phyloP scores from a whole-genome alignment of 2,797 vertebrate genomes.

The Pangasius krempfi region DNA sequence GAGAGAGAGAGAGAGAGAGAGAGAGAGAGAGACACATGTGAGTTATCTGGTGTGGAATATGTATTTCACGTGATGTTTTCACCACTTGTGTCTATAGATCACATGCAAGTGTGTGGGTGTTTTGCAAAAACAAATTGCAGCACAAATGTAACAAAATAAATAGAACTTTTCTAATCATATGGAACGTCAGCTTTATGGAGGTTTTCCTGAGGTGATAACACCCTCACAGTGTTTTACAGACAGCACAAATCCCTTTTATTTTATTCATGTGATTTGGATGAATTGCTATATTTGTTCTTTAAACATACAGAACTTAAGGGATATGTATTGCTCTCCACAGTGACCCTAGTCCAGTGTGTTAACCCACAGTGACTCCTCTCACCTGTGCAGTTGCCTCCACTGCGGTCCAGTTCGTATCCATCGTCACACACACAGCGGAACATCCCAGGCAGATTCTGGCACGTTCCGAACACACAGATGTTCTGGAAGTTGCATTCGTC shows the following conservation, averaged over 20 bases:
- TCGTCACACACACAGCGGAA: constrained; percentile 90
- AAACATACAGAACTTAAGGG: background rate
- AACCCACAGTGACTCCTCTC: constrained; percentile 35
- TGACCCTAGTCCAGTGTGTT: background rate
- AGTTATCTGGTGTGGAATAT: background rate
- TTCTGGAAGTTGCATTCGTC: constrained; percentile 94
- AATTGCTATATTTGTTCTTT: background rate
- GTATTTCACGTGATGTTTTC: background rate
- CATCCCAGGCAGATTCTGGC: constrained; percentile 93
- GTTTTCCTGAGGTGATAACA: background rate
- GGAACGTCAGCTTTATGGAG: background rate
- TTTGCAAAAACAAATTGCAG: background rate
- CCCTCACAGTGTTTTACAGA: background rate
- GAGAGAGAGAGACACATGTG: background rate
- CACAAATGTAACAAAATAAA: background rate
- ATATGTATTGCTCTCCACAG: background rate
- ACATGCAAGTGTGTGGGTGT: background rate
- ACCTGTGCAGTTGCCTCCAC: constrained; percentile 93
- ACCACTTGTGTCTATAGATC: background rate
- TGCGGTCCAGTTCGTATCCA: constrained; percentile 89
- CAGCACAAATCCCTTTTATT: background rate
- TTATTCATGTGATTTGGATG: background rate
- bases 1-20: background rate
- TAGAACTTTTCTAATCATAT: background rate
- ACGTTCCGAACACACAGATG: constrained; percentile 90